Percentiles rank a stretch among this genome's conserved stretches.
Conservation (phyloP, 1,140 invertebrate genomes). For the Paraescarpia echinospica region DNA sequence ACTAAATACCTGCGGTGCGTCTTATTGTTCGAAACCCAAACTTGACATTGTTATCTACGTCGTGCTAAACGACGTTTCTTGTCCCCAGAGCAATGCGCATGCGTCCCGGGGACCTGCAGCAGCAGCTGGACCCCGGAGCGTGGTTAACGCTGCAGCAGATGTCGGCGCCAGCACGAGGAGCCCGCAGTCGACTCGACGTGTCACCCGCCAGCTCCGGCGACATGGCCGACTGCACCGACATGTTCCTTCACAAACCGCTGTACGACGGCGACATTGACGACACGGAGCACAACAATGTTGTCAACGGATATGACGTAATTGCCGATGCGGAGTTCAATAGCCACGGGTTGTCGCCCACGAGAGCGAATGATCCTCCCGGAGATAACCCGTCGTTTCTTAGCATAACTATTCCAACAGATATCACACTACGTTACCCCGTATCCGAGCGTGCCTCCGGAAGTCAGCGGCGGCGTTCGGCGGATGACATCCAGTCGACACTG, state of each 20-base stretch:
- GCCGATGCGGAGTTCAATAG: not conserved
- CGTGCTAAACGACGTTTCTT: not conserved
- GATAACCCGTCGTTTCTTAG: not conserved
- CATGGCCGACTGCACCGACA: not conserved
- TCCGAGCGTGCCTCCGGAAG: not conserved
- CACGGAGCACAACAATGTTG: not conserved
- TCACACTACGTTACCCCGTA: not conserved
- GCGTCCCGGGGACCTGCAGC: not conserved
- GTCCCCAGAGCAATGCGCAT: not conserved
- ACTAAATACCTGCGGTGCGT: too few relatives aligned
- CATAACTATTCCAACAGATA: not conserved
- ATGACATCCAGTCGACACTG: not conserved
- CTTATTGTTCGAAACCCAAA: too few relatives aligned
- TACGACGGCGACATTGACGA: not conserved
- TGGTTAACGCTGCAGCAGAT: not conserved
- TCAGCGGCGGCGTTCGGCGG: not conserved
- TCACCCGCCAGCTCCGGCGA: not conserved
- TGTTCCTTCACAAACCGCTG: not conserved
- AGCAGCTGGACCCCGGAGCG: not conserved
- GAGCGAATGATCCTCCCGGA: too few relatives aligned
- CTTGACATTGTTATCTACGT: too few relatives aligned
- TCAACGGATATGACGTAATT: not conserved
- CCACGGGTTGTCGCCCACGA: too few relatives aligned
- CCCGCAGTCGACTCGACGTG: not conserved
- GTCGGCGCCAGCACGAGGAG: not conserved